Evolutionary conservation across 2,888 invertebrate species (phyloP), one percentile per base, ranked within the genome.

Genomic region (Lysandra coridon): DNA sequence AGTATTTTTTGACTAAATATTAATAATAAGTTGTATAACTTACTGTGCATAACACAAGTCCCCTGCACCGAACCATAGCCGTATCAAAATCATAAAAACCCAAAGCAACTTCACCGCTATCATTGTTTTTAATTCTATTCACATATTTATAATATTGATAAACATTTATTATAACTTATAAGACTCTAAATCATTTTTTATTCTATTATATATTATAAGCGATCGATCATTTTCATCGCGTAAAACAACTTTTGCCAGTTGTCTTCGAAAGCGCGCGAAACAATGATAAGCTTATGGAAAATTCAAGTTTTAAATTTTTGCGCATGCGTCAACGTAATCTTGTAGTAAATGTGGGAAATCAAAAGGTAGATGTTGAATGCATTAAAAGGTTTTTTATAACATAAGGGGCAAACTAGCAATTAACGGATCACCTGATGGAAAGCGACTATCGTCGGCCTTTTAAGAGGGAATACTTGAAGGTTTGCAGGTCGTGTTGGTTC

Each of bases 31-130:
- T 64, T 14, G 14, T 17, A 57, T 5, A 79, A 93, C 95, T 94
- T 88, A 95, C 95, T 95, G 95, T 80, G 95, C 93, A 84, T 93
- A 94, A 83, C 95, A 95, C 6, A 95, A 85, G 81, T 95, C 94
- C 1, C 94, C 90, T 14, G 95, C 93, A 64, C 91, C 92, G 30
- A 95, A 86, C 91, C 93, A 92, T 0, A 94, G 86, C 30, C 92
- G 88, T 53, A 93, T 86, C 69, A 92, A 86, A 78, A 89, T 90
- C 37, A 91, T 92, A 6, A 89, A 87, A 76, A 91, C 76, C 91
- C 94, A 94, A 78, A 94, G 82, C 7, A 92, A 84, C 80, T 84
- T 90, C 78, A 88, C 88, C 17, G 91, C 92, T 37, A 89, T 92
- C 94, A 94, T 94, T 82, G 53, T 86, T 86, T 79, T n/a, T 62